A percentile compares a stretch with the other conserved stretches of the same genome.
Evolutionary conservation across 35 echinoderm and acorn worm species (phyloP).

Genomic region (Nesometra sesokonis): DNA sequence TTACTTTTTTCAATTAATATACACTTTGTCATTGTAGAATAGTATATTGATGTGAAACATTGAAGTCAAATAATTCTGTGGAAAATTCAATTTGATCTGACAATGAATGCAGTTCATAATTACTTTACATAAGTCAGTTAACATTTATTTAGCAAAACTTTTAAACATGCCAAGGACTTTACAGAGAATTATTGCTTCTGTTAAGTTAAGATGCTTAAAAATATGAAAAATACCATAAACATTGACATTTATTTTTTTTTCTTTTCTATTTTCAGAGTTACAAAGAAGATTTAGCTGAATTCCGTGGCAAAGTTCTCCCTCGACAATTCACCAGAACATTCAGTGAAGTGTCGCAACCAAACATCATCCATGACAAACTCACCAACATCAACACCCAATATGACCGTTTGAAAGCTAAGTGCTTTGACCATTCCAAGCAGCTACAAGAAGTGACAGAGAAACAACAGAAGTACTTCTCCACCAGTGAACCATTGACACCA

Average conservation of each 20-base stretch:
- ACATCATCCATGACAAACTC: slow-evolving; percentile 79
- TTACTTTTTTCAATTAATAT: not conserved
- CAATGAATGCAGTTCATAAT: too few relatives aligned
- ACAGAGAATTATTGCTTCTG: too few relatives aligned
- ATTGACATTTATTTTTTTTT: slow-evolving; percentile 1
- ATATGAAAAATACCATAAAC: too few relatives aligned
- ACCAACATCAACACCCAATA: slow-evolving; percentile 69
- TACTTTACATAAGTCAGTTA: too few relatives aligned
- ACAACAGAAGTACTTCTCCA: slow-evolving; percentile 51
- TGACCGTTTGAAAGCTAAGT: slow-evolving; percentile 56
- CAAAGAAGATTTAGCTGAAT: slow-evolving; percentile 73
- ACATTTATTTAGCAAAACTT: too few relatives aligned
- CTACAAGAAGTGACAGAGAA: slow-evolving; percentile 53
- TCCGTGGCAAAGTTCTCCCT: slow-evolving; percentile 64
- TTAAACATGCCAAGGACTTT: too few relatives aligned
- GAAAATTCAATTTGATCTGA: too few relatives aligned
- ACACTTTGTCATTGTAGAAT: too few relatives aligned
- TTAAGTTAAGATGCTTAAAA: too few relatives aligned
- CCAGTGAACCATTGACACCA: slow-evolving; percentile 60
- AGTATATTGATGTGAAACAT: too few relatives aligned
- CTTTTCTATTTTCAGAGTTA: slow-evolving; percentile 47
- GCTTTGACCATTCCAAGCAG: slow-evolving; percentile 46
- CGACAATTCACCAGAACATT: slow-evolving; percentile 93
- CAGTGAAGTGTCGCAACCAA: slow-evolving; percentile 81
- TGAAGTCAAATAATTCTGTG: not conserved